A percentile compares a stretch with the other conserved stretches of the same genome.
These are phyloP conservation scores for Epirrhoe alternata DNA, from an alignment of 2,888 invertebrate genomes.

Conservation along the genomic window DNA sequence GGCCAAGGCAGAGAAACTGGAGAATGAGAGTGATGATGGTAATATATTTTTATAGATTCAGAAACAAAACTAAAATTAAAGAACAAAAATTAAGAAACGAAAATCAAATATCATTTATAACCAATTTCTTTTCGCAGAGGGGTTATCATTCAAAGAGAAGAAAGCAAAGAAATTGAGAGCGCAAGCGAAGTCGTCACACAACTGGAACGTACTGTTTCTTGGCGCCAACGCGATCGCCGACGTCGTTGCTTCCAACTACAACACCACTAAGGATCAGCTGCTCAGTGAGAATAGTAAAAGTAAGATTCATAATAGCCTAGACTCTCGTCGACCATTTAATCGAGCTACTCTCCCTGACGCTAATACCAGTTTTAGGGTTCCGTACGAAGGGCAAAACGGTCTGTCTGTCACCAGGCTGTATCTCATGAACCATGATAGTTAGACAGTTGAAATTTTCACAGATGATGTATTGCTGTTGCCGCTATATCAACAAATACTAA, in stretches of 20 bases:
- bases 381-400: too few relatives aligned
- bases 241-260: constrained; percentile 93
- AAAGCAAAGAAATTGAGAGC: constrained; percentile 91
- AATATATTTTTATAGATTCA: neutral
- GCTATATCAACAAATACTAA: too few relatives aligned
- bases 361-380: too few relatives aligned
- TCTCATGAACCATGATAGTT: too few relatives aligned
- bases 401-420: too few relatives aligned
- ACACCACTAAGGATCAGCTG: constrained; percentile 93
- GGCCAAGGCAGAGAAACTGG: constrained; percentile 88
- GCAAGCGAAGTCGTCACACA: constrained; percentile 91
- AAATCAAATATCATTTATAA: too few relatives aligned
- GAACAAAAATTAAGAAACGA: too few relatives aligned
- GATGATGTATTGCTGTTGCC: too few relatives aligned
- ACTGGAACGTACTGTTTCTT: constrained; percentile 98
- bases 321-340: too few relatives aligned
- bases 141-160: constrained; percentile 92
- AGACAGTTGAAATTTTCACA: too few relatives aligned
- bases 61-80: too few relatives aligned
- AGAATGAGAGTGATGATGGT: constrained; percentile 77
- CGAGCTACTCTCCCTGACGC: too few relatives aligned
- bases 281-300: constrained; percentile 74
- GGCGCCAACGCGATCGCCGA: constrained; percentile 97
- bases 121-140: constrained; percentile 72
- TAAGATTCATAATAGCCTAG: constrained; percentile 46